phyloP scores from a whole-genome alignment of 2,797 vertebrate species.

The Periparus ater region DNA sequence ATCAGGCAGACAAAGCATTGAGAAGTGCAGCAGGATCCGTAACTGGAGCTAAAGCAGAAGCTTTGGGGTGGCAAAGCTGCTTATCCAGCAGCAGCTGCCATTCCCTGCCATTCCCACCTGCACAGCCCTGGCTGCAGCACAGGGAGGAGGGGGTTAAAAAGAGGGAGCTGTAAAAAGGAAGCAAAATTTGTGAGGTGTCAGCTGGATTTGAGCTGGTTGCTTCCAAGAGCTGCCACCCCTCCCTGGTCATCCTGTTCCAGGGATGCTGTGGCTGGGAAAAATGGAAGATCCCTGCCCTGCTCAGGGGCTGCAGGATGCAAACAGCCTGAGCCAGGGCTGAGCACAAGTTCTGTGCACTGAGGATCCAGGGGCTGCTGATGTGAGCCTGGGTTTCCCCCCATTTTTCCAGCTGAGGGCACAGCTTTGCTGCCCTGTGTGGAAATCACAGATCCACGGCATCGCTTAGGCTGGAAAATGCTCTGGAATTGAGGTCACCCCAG shows the following conservation, averaged over 20 bases:
- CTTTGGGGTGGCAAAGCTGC: background rate
- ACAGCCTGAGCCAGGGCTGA: background rate
- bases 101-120: background rate
- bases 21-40: background rate
- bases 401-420: background rate
- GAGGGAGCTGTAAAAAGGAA: background rate
- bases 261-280: background rate
- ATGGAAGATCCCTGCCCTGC: background rate
- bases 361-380: background rate
- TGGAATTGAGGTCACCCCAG: background rate
- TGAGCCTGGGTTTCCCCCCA: accelerated
- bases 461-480: background rate
- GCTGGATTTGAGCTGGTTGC: background rate
- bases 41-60: background rate
- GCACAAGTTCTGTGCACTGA: accelerated
- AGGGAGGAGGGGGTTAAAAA: background rate
- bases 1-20: background rate
- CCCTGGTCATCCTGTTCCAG: background rate
- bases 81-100: slow-evolving; percentile 4
- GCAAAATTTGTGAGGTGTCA: background rate
- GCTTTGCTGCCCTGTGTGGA: background rate
- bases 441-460: background rate
- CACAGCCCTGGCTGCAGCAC: background rate
- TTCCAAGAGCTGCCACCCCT: background rate
- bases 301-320: background rate